phyloP scores from a whole-genome alignment of 2,888 invertebrate species.

The Portevinia maculata region DNA sequence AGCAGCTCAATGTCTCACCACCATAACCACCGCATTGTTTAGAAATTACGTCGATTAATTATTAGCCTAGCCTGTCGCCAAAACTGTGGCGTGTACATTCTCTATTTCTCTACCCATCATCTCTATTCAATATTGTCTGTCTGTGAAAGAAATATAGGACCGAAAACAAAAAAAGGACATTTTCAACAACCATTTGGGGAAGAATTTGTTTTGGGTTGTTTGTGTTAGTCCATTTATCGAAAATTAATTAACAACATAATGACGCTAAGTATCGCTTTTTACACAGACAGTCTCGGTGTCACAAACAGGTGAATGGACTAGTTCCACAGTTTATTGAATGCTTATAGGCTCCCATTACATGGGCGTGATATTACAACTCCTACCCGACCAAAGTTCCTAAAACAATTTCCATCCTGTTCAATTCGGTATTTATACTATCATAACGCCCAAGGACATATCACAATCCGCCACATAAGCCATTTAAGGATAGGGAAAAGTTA shows the following conservation, averaged over 20 bases:
- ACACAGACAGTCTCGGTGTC: too few relatives aligned
- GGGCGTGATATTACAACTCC: background rate
- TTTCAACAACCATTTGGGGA: background rate
- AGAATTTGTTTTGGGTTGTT: background rate
- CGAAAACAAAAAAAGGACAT: background rate
- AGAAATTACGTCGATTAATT: conserved; percentile 61
- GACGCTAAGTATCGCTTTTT: background rate
- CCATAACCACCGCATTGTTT: conserved; percentile 19
- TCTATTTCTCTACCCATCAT: conserved; percentile 2
- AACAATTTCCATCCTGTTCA: conserved; percentile 41
- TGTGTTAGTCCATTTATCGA: background rate
- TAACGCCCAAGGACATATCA: conserved; percentile 47
- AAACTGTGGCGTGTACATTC: conserved; percentile 50
- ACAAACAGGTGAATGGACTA: conserved; percentile 1
- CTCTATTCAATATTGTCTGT: background rate
- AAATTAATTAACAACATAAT: background rate
- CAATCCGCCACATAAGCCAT: conserved; percentile 31
- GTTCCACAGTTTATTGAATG: conserved; percentile 34
- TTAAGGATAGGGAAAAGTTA: background rate
- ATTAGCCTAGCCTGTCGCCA: conserved; percentile 11
- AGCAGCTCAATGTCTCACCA: conserved; percentile 19
- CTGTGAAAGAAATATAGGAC: background rate
- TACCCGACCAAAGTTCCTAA: background rate
- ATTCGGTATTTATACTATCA: conserved; percentile 40
- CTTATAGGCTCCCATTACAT: conserved; percentile 20